A percentile compares a stretch with the other conserved stretches of the same genome.
phyloP scores from a whole-genome alignment of 2,888 invertebrate species.

The Noctua janthe region DNA sequence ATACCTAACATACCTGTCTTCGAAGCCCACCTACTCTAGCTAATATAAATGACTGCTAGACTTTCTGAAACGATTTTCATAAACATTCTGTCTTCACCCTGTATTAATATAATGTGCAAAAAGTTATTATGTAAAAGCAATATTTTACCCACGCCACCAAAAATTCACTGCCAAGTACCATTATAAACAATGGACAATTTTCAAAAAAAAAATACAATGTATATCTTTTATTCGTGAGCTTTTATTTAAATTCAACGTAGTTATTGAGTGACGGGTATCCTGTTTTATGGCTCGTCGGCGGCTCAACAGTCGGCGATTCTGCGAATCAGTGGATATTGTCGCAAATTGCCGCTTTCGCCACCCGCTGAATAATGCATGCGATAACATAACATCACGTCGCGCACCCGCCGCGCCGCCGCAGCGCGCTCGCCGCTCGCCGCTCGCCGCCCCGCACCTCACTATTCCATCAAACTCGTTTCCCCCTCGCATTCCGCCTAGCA shows the following conservation, averaged over 20 bases:
- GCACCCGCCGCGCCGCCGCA: conserved; percentile 71
- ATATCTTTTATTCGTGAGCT: conserved; percentile 68
- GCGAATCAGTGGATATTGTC: conserved; percentile 90
- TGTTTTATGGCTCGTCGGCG: conserved; percentile 88
- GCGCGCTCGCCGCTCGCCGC: conserved; percentile 71
- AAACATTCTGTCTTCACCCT: conserved; percentile 48
- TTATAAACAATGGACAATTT: conserved; percentile 61
- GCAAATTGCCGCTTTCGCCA: conserved; percentile 90
- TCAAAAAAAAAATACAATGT: conserved; percentile 60
- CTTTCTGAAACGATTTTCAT: conserved; percentile 35
- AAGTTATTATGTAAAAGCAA: conserved; percentile 48
- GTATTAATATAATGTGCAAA: conserved; percentile 36
- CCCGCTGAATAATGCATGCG: conserved; percentile 90
- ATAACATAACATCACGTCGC: conserved; percentile 89
- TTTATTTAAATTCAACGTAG: conserved; percentile 86
- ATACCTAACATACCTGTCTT: conserved; percentile 34
- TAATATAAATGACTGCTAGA: conserved; percentile 29
- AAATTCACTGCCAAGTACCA: conserved; percentile 47
- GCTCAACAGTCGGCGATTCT: conserved; percentile 86
- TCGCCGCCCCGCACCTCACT: conserved; percentile 67
- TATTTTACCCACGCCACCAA: conserved; percentile 38
- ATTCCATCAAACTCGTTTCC: conserved; percentile 75
- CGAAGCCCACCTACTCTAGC: conserved; percentile 38
- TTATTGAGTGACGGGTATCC: conserved; percentile 88
- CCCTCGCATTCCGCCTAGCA: conserved; percentile 75